Percentiles rank a stretch among this genome's conserved stretches.
Conservation (phyloP, 1,140 invertebrate species). For the Conus ventricosus region DNA sequence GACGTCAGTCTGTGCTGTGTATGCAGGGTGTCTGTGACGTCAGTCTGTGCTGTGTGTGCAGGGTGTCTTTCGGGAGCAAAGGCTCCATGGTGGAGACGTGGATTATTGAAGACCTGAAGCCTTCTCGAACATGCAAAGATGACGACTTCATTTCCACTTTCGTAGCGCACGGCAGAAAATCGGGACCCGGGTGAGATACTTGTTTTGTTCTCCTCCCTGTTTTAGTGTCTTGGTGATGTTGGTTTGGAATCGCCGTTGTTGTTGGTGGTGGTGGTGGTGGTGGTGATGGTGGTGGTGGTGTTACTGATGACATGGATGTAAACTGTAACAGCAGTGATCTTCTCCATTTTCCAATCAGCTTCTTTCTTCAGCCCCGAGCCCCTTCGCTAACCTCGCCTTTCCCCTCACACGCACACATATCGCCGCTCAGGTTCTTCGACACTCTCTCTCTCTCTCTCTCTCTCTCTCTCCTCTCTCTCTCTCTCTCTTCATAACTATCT, state of each 20-base stretch:
- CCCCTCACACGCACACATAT: too few species aligned
- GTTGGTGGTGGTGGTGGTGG: too few species aligned
- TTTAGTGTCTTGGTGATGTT: neutral
- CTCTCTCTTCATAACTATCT: too few species aligned
- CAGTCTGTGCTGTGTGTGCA: constrained; percentile 33
- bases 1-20: too few species aligned
- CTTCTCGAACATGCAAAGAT: constrained; percentile 36
- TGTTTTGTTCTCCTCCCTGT: constrained; percentile 12
- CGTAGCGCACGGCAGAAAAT: constrained; percentile 30
- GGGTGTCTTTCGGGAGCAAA: constrained; percentile 66
- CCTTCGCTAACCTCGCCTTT: too few species aligned
- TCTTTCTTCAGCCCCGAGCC: neutral
- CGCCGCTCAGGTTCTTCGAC: too few species aligned
- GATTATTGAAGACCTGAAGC: constrained; percentile 60
- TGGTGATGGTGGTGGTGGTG: too few species aligned
- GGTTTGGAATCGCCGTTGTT: too few species aligned
- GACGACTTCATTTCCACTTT: constrained; percentile 39
- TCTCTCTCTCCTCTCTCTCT: neutral
- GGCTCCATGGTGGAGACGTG: constrained; percentile 65
- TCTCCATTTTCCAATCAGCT: neutral
- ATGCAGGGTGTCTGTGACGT: too few species aligned
- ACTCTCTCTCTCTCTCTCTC: neutral
- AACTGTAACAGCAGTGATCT: too few species aligned
- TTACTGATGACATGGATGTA: too few species aligned
- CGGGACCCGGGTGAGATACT: constrained; percentile 39